Percentiles rank a stretch among this genome's conserved stretches.
phyloP scores from a whole-genome alignment of 92 coral and sea anemone species.

The Nematostella vectensis region DNA sequence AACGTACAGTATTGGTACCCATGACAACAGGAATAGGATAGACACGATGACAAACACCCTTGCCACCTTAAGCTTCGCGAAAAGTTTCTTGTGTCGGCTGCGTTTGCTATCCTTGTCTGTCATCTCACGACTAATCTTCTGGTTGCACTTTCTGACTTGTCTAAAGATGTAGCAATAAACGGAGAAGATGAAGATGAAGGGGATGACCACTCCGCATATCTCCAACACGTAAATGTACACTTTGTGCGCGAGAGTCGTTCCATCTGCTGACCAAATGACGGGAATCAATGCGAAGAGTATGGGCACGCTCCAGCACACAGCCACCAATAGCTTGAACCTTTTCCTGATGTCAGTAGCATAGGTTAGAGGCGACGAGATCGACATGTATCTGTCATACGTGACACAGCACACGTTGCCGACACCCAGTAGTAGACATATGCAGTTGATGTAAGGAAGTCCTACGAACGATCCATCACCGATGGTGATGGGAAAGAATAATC shows the following conservation, averaged over 20 bases:
- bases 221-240: slow-evolving; percentile 23
- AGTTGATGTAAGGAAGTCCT: slow-evolving; percentile 15
- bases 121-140: slow-evolving; percentile 20
- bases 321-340: slow-evolving; percentile 18
- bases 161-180: slow-evolving; percentile 37
- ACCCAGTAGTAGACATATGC: slow-evolving; percentile 22
- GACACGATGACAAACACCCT: slow-evolving; percentile 29
- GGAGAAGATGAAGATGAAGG: slow-evolving; percentile 27
- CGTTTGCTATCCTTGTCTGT: background rate
- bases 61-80: slow-evolving; percentile 31
- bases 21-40: slow-evolving; percentile 23
- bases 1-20: slow-evolving; percentile 45
- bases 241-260: slow-evolving; percentile 20
- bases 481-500: slow-evolving; percentile 24
- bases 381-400: slow-evolving; percentile 44
- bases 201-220: slow-evolving; percentile 37
- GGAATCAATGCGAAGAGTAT: slow-evolving; percentile 18
- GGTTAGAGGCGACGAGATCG: slow-evolving; percentile 30
- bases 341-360: slow-evolving; percentile 29
- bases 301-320: slow-evolving; percentile 31
- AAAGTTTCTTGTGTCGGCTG: slow-evolving; percentile 10
- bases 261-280: slow-evolving; percentile 16
- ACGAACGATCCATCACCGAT: slow-evolving; percentile 19
- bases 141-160: slow-evolving; percentile 40
- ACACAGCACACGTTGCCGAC: slow-evolving; percentile 45